Evolutionary conservation across 1,140 invertebrate species (phyloP).

Genomic region (Octopus bimaculoides): DNA sequence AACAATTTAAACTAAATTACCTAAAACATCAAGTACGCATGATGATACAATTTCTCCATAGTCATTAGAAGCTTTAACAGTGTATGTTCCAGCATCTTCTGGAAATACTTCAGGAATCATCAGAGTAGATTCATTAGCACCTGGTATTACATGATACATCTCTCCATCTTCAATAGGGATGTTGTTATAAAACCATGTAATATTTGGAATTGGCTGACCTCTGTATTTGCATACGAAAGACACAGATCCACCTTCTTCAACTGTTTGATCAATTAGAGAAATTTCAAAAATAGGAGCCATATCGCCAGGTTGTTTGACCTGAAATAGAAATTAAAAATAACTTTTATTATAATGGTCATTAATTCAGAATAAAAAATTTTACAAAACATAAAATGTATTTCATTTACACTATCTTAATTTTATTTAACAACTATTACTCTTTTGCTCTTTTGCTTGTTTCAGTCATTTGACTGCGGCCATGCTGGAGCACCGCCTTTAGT

Average conservation of each 20-base stretch:
- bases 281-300: slow-evolving; percentile 41
- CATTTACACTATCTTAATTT: too few species aligned
- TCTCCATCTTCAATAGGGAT: slow-evolving; percentile 56
- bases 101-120: slow-evolving; percentile 95
- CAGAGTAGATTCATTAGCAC: slow-evolving; percentile 25
- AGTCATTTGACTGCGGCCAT: too few species aligned
- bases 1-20: neutral
- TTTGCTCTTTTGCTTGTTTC: too few species aligned
- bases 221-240: slow-evolving; percentile 88
- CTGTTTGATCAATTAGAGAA: slow-evolving; percentile 37
- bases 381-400: too few species aligned
- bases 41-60: slow-evolving; percentile 35
- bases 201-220: slow-evolving; percentile 39
- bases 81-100: slow-evolving; percentile 89
- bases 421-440: too few species aligned
- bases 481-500: too few species aligned
- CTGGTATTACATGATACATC: slow-evolving; percentile 43
- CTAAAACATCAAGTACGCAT: slow-evolving; percentile 21
- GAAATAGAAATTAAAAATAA: neutral
- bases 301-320: slow-evolving; percentile 29
- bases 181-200: slow-evolving; percentile 67
- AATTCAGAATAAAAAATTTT: too few species aligned
- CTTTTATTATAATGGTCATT: too few species aligned
- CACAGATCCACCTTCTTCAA: slow-evolving; percentile 81
- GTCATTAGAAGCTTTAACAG: slow-evolving; percentile 82